Evolutionary conservation across 2,888 invertebrate genomes (phyloP).

Genomic region (Hyppa rectilinea): DNA sequence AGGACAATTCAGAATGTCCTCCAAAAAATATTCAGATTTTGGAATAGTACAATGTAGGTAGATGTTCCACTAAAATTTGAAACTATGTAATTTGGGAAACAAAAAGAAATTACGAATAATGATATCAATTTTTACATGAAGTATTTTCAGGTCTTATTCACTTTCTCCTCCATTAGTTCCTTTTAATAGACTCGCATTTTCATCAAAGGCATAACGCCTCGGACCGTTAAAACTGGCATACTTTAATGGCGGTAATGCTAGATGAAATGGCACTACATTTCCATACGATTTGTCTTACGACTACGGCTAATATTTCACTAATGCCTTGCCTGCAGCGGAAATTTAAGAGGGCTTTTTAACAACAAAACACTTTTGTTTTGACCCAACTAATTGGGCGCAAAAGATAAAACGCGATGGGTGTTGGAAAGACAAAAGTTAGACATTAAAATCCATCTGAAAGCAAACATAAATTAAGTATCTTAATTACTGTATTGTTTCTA

Average conservation of each 20-base stretch:
- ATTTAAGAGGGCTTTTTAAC: slow-evolving; percentile 1
- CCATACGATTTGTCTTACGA: slow-evolving; percentile 30
- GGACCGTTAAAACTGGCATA: not conserved
- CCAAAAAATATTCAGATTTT: too few species aligned
- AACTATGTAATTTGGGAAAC: not conserved
- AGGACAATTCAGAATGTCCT: too few species aligned
- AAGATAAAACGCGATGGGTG: not conserved
- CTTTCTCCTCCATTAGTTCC: not conserved
- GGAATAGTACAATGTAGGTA: not conserved
- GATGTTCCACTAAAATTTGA: not conserved
- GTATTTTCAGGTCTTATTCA: not conserved
- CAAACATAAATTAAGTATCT: not conserved
- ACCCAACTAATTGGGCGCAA: not conserved
- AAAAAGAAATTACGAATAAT: not conserved
- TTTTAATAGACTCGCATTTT: not conserved
- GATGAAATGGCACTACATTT: slow-evolving; percentile 44
- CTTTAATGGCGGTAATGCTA: slow-evolving; percentile 12
- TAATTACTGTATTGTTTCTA: not conserved
- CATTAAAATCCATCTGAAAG: not conserved
- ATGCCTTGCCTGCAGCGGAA: slow-evolving; percentile 7
- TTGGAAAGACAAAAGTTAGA: not conserved
- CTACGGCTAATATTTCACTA: slow-evolving; percentile 16
- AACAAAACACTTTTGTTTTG: slow-evolving; percentile 2
- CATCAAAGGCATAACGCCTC: not conserved
- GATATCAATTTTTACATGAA: not conserved